A percentile compares a stretch with the other conserved stretches of the same genome.
phyloP scores from a whole-genome alignment of 2,113 vertebrate species.

The Xyliphius kryptos region DNA sequence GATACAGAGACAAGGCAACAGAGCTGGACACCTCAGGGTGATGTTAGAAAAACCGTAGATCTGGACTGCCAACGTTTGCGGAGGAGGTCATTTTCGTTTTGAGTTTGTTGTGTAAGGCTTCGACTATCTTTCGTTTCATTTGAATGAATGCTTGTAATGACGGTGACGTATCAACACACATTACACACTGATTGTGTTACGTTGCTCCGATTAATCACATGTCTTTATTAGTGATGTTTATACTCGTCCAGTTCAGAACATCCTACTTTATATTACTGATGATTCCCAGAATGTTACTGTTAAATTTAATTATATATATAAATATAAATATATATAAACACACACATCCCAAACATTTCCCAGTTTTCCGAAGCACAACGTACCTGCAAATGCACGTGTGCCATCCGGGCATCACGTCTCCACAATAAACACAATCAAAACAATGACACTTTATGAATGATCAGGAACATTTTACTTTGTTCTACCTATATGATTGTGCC shows the following conservation, averaged over 20 bases:
- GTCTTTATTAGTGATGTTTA: constrained; percentile 46
- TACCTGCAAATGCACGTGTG: constrained; percentile 41
- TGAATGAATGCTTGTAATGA: too few species aligned
- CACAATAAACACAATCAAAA: constrained; percentile 18
- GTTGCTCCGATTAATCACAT: too few species aligned
- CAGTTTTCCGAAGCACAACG: constrained; percentile 38
- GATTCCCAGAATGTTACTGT: constrained; percentile 51
- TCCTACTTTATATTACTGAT: constrained; percentile 53
- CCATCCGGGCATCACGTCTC: too few species aligned
- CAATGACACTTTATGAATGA: too few species aligned
- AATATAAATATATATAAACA: constrained; percentile 50
- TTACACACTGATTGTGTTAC: too few species aligned
- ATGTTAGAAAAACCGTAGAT: constrained; percentile 56
- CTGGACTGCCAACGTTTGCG: constrained; percentile 41
- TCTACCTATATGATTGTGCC: too few species aligned
- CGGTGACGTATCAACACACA: too few species aligned
- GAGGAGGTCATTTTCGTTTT: too few species aligned
- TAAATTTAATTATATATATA: constrained; percentile 52
- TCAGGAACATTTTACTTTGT: too few species aligned
- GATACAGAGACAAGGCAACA: constrained; percentile 53
- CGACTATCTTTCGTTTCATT: too few species aligned
- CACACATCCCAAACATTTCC: too few species aligned
- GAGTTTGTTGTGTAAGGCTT: too few species aligned
- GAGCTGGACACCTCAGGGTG: constrained; percentile 52
- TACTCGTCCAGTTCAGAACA: constrained; percentile 54